Evolutionary conservation across 2,113 vertebrate genomes (phyloP), one percentile per base, ranked within the genome.

Genomic region (Kobus ellipsiprymnus): DNA sequence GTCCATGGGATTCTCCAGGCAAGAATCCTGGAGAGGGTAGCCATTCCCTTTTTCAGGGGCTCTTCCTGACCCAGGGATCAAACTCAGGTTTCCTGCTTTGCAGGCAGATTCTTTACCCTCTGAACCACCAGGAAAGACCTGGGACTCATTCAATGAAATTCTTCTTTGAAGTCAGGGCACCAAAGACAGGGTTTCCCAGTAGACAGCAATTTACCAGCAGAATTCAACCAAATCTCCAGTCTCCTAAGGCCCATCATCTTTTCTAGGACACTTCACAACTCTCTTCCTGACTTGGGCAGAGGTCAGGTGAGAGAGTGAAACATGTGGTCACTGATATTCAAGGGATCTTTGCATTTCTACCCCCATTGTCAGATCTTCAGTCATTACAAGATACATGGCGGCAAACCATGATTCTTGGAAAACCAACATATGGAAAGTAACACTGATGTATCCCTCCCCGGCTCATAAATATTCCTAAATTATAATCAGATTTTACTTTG

Each of bases 221-320:
- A 50, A 36, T 33, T 15, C 17, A 55, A n/a, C 12, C 48, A 17
- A 15, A 40, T 4, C 74, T 30, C 30, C 14, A 13, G 21, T 8
- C 12, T 33, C 16, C 46, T 19, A 3, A 25, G 0, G 0, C 3
- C 14, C 11, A 9, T 2, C 1, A 15, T 25, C 46, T 33, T 64
- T 46, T 16, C 23, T 16, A 7, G 12, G 27, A 10, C 2, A n/a
- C 4, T 3, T 3, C 4, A 12, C 2, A 7, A 13, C 54, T 23
- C 2, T 21, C 21, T 62, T 48, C 3, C 3, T 33, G 21, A n/a
- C 7, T 25, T 14, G 29, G 46, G 23, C 64, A 81, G 59, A 48
- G 0, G 12, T 14, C 67, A 71, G 27, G 1, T 12, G 59, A 59
- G 59, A 36, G 36, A 57, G 1, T 3, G 12, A n/a, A 19, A 57